Evolutionary conservation across 2,888 invertebrate species (phyloP), one percentile per base, ranked within the genome.

Genomic region (Parnassius mnemosyne): DNA sequence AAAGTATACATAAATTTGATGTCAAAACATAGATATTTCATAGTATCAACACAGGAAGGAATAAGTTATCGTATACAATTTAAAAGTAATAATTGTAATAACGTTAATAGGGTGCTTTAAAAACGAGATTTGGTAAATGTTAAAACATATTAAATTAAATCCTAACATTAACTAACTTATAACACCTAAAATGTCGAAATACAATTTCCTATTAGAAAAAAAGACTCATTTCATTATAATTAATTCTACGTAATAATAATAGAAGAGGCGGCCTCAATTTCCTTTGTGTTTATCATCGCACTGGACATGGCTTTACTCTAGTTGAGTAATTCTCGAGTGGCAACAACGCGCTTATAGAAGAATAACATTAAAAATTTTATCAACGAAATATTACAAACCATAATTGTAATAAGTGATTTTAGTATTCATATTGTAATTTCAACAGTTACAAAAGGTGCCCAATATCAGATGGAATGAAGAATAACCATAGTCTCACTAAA

Each of bases 221-320:
- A 62, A 47, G 57, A 61, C 56, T 56, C 83, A 76, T 78, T 79
- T 77, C 70, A 34, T 34, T 74, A 77, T 80, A 78, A 76, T 77
- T 77, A 79, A 75, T 71, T 77, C 80, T 86, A 87, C 68, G 75
- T 81, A 73, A 79, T 73, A 73, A 79, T 73, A 79, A 74, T 79
- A 80, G 80, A 77, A 85, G 83, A 90, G 89, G 89, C 90, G 90
- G 90, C 87, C 87, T 84, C 89, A 84, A 83, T 87, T 86, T 78
- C 81, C 79, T 78, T 84, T 80, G 73, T 59, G 49, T 20, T 52
- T 47, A 42, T 13, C 49, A 12, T 16, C 34, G 25, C 13, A 44
- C 44, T 52, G n/a, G 44, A 58, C 51, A 43, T 43, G 12, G 10
- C n/a, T 57, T 54, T 44, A 16, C 12, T 12, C 49, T 49, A 49